Evolutionary conservation across 2,888 invertebrate species (phyloP), one percentile per base, ranked within the genome.

Genomic region (Megalurothrips usitatus): DNA sequence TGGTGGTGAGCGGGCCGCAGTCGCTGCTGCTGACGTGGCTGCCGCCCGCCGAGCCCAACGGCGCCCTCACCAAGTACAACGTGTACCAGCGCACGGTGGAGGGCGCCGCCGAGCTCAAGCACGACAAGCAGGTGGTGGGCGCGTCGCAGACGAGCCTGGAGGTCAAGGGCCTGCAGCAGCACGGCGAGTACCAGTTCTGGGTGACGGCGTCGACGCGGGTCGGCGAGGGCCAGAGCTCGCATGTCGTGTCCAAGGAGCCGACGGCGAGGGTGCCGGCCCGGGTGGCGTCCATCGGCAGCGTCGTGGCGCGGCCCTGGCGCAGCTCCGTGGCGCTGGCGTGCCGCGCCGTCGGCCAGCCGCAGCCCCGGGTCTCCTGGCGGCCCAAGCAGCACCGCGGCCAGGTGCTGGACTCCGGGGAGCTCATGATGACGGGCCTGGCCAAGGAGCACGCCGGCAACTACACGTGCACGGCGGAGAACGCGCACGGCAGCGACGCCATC

Each of bases 1-100:
- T 93, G 6, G 92, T 94, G 79, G 92, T 93, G 19, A 92, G 92
- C 84, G 92, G 93, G 3, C 90, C 92, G 1, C 92, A 93, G 85
- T 92, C 94, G 1, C 88, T 95, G 3, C 90, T 93, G 83, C 91
- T 95, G 23, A 93, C 94, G 0, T 96, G 95, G 95, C 87, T 93
- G 83, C 91, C 92, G 6, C 95, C 95, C 0, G 85, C 88, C 9
- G 92, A 93, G 83, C 92, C 93, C 0, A 95, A 95, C 86, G 95
- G 95, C 14, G 87, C 92, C 82, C 91, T 95, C 80, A 92, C 92
- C 28, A 93, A 94, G 86, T 95, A 93, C 87, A 93, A 91, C 85
- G 87, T 94, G 8, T 93, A 93, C 85, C 92, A 92, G 68, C 89
- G 84, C 75, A 17, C 14, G 68, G 68, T 75, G 68, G 26, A 23